A percentile compares a stretch with the other conserved stretches of the same genome.
These are phyloP conservation scores for Macaria notata DNA, from an alignment of 2,888 invertebrate species.

Conservation along the genomic window DNA sequence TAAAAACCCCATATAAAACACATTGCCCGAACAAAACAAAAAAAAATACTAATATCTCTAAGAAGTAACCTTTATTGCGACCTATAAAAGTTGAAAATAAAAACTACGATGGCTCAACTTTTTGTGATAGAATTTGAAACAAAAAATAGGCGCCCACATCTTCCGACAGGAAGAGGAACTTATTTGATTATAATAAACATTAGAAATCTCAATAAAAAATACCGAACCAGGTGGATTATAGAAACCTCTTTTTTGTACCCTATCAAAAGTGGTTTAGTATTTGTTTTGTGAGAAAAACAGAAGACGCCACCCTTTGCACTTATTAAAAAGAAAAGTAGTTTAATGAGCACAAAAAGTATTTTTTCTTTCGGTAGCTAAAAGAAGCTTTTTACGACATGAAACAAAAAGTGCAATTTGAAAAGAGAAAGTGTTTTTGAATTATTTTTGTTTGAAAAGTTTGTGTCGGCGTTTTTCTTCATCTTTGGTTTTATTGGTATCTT, in stretches of 20 bases:
- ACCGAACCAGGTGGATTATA: conserved; percentile 69
- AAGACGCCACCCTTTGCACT: conserved; percentile 27
- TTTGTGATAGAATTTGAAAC: conserved; percentile 40
- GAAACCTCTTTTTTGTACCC: conserved; percentile 56
- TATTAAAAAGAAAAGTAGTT: conserved; percentile 37
- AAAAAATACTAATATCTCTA: neutral
- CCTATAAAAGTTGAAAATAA: conserved; percentile 38
- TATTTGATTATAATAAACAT: conserved; percentile 80
- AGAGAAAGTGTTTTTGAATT: conserved; percentile 58
- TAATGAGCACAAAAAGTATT: conserved; percentile 18
- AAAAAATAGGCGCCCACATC: conserved; percentile 68
- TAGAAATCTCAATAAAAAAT: conserved; percentile 61
- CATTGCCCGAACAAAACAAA: conserved; percentile 63
- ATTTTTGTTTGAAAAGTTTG: conserved; percentile 21
- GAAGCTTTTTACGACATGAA: conserved; percentile 37
- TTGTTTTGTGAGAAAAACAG: conserved; percentile 46
- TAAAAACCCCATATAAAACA: conserved; percentile 58
- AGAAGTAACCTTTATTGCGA: conserved; percentile 33
- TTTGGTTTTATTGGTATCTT: conserved; percentile 13
- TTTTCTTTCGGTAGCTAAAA: conserved; percentile 48
- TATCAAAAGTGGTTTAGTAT: conserved; percentile 50
- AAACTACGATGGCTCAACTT: conserved; percentile 27
- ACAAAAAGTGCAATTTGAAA: conserved; percentile 52
- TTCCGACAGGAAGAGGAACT: conserved; percentile 79
- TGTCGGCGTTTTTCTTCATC: conserved; percentile 27